A percentile compares a stretch with the other conserved stretches of the same genome.
These are phyloP conservation scores for Yasuhikotakia modesta DNA, from an alignment of 2,797 vertebrate species.

Conservation along the genomic window DNA sequence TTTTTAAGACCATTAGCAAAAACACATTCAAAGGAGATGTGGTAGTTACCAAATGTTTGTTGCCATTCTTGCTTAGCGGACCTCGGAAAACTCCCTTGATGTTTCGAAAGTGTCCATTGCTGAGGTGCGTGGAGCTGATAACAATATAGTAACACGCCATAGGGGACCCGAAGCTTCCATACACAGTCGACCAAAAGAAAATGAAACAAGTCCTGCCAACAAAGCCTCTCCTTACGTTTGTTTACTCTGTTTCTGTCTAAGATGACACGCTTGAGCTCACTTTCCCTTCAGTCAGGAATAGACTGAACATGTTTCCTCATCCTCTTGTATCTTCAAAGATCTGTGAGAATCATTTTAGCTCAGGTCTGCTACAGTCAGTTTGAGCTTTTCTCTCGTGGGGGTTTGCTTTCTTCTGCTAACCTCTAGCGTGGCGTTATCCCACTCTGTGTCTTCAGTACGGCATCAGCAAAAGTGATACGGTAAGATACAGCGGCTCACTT, in stretches of 20 bases:
- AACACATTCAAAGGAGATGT: background rate
- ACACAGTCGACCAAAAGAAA: slow-evolving; percentile 47
- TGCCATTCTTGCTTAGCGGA: slow-evolving; percentile 88
- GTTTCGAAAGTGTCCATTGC: slow-evolving; percentile 96
- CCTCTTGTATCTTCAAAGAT: slow-evolving; percentile 32
- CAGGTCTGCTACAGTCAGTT: slow-evolving; percentile 26
- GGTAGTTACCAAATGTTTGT: slow-evolving; percentile 86
- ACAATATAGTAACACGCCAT: slow-evolving; percentile 99
- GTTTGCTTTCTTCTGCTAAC: slow-evolving; percentile 28
- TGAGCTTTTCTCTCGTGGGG: slow-evolving; percentile 11
- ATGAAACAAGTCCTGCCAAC: slow-evolving; percentile 29
- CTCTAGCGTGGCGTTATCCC: slow-evolving; percentile 24
- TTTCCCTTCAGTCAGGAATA: slow-evolving; percentile 45
- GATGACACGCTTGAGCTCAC: slow-evolving; percentile 39
- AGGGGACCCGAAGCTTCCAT: slow-evolving; percentile 69
- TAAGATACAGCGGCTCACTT: slow-evolving; percentile 15
- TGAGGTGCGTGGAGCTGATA: slow-evolving; percentile 97
- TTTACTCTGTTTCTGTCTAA: slow-evolving; percentile 10
- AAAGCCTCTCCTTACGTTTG: slow-evolving; percentile 18
- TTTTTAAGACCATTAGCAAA: slow-evolving; percentile 15
- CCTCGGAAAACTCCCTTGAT: slow-evolving; percentile 98
- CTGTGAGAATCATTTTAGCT: slow-evolving; percentile 2
- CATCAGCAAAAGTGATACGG: background rate
- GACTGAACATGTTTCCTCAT: slow-evolving; percentile 25
- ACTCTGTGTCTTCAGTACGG: background rate